These are phyloP conservation scores for Sitta europaea DNA, from an alignment of 2,113 vertebrate genomes.

Conservation along the genomic window DNA sequence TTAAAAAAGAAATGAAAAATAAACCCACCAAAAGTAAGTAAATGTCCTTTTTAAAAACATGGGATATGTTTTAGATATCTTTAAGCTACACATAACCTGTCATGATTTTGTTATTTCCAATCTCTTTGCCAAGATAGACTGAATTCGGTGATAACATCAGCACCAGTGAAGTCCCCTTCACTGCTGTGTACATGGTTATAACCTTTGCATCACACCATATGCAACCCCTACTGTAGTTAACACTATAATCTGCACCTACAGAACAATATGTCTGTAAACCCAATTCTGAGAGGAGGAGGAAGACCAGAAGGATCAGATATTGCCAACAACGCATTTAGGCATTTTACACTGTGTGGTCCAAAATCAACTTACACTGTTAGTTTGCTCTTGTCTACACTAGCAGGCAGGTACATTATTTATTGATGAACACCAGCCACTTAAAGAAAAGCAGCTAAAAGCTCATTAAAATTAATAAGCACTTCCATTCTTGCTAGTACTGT, in stretches of 20 bases:
- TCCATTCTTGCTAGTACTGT: not conserved
- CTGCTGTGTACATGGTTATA: not conserved
- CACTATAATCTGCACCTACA: not conserved
- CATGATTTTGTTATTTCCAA: not conserved
- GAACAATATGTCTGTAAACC: not conserved
- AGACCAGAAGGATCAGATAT: not conserved
- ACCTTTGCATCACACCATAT: not conserved
- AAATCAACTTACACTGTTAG: not conserved
- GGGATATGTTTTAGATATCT: not conserved
- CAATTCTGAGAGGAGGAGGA: not conserved
- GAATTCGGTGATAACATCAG: not conserved
- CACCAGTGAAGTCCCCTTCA: not conserved
- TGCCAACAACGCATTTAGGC: not conserved
- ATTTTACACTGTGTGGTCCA: not conserved
- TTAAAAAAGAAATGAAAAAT: not conserved
- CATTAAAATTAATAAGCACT: conserved; percentile 33
- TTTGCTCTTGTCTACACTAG: not conserved
- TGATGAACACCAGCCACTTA: not conserved
- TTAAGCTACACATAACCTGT: not conserved
- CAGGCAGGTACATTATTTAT: not conserved
- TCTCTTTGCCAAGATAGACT: not conserved
- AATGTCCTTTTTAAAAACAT: not conserved
- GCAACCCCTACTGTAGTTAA: not conserved
- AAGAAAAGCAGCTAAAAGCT: not conserved
- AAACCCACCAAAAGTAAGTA: not conserved